Conservation (phyloP, 2,797 vertebrate genomes). For the Mionectes olivaceus region DNA sequence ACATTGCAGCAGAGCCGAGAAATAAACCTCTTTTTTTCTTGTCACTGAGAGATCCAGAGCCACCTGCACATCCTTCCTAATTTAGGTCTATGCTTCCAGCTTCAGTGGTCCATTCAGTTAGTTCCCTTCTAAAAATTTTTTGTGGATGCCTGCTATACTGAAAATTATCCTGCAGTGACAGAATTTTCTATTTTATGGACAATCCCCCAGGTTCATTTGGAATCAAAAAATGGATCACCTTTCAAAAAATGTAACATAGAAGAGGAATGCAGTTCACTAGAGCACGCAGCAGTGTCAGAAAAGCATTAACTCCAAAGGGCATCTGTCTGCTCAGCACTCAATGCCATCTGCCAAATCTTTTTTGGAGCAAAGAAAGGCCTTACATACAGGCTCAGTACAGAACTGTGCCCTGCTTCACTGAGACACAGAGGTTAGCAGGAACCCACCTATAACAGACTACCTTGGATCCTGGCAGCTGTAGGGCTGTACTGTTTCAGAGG, state of each 20-base stretch:
- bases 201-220: not conserved
- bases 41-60: not conserved
- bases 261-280: not conserved
- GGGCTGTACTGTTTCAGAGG: not conserved
- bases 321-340: not conserved
- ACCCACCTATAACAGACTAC: rapidly evolving
- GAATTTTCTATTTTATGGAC: not conserved
- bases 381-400: not conserved
- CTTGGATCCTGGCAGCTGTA: not conserved
- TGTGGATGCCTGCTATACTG: not conserved
- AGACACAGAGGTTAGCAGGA: not conserved
- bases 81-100: not conserved
- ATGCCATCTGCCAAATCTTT: not conserved
- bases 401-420: not conserved
- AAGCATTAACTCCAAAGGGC: not conserved
- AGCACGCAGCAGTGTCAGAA: not conserved
- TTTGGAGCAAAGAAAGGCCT: not conserved
- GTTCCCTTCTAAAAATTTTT: not conserved
- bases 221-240: not conserved
- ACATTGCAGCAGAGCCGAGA: not conserved
- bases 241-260: not conserved
- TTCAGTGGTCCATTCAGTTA: not conserved
- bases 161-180: not conserved
- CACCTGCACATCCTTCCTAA: not conserved
- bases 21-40: not conserved